These are phyloP conservation scores for Caloenas nicobarica DNA, from an alignment of 2,113 vertebrate genomes.

Conservation along the genomic window DNA sequence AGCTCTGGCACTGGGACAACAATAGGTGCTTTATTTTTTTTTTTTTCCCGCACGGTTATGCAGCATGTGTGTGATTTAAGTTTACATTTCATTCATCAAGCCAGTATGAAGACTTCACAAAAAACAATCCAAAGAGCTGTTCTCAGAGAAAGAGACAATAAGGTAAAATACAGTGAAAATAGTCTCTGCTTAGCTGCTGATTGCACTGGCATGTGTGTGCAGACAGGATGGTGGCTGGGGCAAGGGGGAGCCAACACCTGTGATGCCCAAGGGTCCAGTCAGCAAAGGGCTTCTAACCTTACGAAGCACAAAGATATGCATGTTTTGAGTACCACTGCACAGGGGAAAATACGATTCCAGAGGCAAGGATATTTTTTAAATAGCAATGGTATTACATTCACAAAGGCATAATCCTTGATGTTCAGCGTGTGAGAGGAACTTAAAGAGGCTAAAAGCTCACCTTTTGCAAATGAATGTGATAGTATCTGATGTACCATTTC, in stretches of 20 bases:
- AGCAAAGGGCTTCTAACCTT: background rate
- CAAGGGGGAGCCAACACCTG: accelerated
- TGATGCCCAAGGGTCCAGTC: accelerated
- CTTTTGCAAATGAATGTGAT: background rate
- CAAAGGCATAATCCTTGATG: background rate
- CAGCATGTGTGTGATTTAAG: background rate
- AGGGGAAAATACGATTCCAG: background rate
- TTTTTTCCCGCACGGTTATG: background rate
- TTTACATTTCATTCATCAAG: background rate
- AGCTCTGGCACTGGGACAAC: accelerated
- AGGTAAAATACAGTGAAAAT: background rate
- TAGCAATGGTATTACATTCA: background rate
- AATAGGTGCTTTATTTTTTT: background rate
- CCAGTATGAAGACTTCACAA: background rate
- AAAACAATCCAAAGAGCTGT: background rate
- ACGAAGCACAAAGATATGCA: accelerated
- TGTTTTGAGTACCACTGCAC: background rate
- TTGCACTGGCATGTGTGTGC: accelerated
- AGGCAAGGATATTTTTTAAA: background rate
- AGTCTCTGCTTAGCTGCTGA: background rate
- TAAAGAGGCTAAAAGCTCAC: background rate
- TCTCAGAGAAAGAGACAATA: background rate
- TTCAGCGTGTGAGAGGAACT: background rate
- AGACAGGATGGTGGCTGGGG: accelerated
- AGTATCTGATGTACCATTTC: background rate